Percentiles rank a stretch among this genome's conserved stretches.
phyloP scores from a whole-genome alignment of 2,888 invertebrate species.

The Cabera pusaria region DNA sequence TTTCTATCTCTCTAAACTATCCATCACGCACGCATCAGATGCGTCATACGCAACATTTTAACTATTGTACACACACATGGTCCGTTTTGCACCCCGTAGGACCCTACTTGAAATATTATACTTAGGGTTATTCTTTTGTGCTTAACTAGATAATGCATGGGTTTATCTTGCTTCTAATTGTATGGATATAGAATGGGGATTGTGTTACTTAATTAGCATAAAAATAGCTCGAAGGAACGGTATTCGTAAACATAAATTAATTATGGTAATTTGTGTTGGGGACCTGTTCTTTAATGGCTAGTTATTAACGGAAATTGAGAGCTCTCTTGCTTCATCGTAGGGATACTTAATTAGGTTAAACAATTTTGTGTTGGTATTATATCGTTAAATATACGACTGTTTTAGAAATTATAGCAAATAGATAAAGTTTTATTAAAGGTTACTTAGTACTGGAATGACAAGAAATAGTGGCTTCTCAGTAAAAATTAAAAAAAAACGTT shows the following conservation, averaged over 20 bases:
- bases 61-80: slow-evolving; percentile 77
- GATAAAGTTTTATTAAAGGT: too few relatives aligned
- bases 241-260: slow-evolving; percentile 69
- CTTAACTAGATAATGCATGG: slow-evolving; percentile 80
- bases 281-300: slow-evolving; percentile 17
- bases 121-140: slow-evolving; percentile 70
- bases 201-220: slow-evolving; percentile 79
- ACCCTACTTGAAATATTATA: slow-evolving; percentile 79
- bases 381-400: too few relatives aligned
- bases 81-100: slow-evolving; percentile 61
- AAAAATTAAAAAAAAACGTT: too few relatives aligned
- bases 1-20: too few relatives aligned
- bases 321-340: too few relatives aligned
- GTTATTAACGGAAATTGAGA: slow-evolving; percentile 11
- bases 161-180: slow-evolving; percentile 77
- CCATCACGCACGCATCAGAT: slow-evolving; percentile 56
- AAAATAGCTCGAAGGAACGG: slow-evolving; percentile 53
- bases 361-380: too few relatives aligned
- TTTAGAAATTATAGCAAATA: too few relatives aligned
- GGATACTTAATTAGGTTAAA: too few relatives aligned
- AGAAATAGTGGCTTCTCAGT: too few relatives aligned
- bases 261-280: slow-evolving; percentile 63
- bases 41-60: slow-evolving; percentile 56
- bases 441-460: too few relatives aligned
- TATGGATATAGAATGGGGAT: slow-evolving; percentile 73